phyloP scores from a whole-genome alignment of 2,113 vertebrate species.

The Sylvietta virens region DNA sequence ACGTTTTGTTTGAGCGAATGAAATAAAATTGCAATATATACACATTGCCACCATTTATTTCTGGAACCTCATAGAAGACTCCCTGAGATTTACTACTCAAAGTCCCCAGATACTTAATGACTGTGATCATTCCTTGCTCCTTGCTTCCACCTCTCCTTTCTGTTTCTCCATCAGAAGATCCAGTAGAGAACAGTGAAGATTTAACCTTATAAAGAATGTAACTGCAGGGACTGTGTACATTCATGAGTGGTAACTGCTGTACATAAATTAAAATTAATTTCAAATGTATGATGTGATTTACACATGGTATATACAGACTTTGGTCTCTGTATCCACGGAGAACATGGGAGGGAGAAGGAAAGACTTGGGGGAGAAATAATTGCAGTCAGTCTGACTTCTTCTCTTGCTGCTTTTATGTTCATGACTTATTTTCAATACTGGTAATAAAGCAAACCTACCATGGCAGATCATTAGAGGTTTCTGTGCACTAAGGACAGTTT shows the following conservation, averaged over 20 bases:
- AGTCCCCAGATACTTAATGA: neutral
- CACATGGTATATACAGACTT: neutral
- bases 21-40: slow-evolving; percentile 96
- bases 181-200: neutral
- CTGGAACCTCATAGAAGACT: slow-evolving; percentile 15
- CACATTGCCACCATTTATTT: slow-evolving; percentile 66
- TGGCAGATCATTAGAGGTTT: neutral
- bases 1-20: slow-evolving; percentile 92
- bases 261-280: neutral
- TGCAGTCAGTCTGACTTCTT: neutral
- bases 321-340: neutral
- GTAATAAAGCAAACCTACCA: neutral
- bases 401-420: neutral
- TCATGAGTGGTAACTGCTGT: neutral
- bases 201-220: neutral
- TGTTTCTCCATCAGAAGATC: neutral
- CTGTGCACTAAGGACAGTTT: neutral
- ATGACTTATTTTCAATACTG: neutral
- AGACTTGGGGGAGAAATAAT: fast-evolving
- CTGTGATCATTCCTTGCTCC: neutral
- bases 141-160: neutral
- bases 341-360: neutral
- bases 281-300: neutral
- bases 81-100: neutral
- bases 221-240: neutral